These are phyloP conservation scores for Nematostella vectensis DNA, from an alignment of 92 coral and sea anemone genomes.

Conservation along the genomic window DNA sequence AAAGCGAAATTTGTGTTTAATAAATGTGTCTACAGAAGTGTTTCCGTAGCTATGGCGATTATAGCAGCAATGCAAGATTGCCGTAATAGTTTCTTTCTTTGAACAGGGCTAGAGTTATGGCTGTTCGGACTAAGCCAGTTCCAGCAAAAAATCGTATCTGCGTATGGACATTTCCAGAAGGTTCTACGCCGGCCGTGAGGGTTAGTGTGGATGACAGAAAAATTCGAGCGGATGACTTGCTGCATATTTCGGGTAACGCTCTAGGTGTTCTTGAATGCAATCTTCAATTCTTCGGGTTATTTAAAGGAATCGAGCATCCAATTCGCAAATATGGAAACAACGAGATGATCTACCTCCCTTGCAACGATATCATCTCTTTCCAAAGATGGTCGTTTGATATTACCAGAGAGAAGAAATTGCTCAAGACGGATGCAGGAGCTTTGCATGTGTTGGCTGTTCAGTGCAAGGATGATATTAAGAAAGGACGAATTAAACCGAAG, in stretches of 20 bases:
- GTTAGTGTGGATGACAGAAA: constrained; percentile 62
- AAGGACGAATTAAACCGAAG: constrained; percentile 61
- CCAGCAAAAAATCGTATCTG: constrained; percentile 58
- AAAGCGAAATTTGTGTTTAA: too few species aligned
- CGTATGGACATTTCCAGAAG: constrained; percentile 86
- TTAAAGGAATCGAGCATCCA: constrained; percentile 74
- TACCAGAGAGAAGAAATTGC: constrained; percentile 55
- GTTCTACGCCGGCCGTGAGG: constrained; percentile 68
- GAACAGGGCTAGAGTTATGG: too few species aligned
- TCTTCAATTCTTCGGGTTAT: constrained; percentile 62
- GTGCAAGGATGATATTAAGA: constrained; percentile 55
- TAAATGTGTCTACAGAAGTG: too few species aligned
- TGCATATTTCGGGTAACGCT: constrained; percentile 52
- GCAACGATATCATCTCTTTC: constrained; percentile 60
- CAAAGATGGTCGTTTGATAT: constrained; percentile 92
- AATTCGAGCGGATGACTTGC: constrained; percentile 60
- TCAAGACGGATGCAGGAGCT: constrained; percentile 75
- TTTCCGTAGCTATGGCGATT: too few species aligned
- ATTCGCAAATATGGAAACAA: constrained; percentile 64
- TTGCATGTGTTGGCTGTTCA: constrained; percentile 54
- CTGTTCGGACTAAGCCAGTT: constrained; percentile 67
- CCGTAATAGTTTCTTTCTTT: too few species aligned
- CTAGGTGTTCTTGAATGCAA: constrained; percentile 51
- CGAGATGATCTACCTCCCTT: constrained; percentile 67
- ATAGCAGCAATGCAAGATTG: too few species aligned